Evolutionary conservation across 1,140 invertebrate genomes (phyloP).

Genomic region (Bombus vancouverensis): DNA sequence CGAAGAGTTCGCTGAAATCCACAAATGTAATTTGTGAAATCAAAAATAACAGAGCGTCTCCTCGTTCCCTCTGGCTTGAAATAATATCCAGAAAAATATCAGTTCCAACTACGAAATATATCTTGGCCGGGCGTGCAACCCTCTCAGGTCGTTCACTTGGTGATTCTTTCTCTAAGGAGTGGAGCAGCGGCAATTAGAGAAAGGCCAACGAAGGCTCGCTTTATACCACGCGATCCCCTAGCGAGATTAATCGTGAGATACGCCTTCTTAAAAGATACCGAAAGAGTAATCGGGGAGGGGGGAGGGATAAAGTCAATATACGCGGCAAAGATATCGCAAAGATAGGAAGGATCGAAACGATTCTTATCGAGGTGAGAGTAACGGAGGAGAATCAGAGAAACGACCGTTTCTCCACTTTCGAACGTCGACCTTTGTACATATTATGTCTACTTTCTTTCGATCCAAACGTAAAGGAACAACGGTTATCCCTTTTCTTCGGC

Average conservation of each 20-base stretch:
- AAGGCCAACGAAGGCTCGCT: constrained; percentile 15
- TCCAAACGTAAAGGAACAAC: neutral
- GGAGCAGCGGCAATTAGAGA: constrained; percentile 42
- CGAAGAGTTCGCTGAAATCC: too few species aligned
- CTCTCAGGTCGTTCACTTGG: neutral
- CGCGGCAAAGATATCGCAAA: constrained; percentile 30
- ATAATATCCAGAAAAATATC: constrained; percentile 4
- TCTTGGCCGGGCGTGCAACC: too few species aligned
- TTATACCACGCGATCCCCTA: constrained; percentile 43
- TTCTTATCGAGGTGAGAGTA: constrained; percentile 40
- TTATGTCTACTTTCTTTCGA: neutral
- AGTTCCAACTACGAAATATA: too few species aligned
- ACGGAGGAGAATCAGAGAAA: neutral
- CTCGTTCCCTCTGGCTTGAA: neutral
- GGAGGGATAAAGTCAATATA: constrained; percentile 26
- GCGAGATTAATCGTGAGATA: constrained; percentile 51
- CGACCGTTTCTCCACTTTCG: constrained; percentile 10
- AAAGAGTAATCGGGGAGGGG: constrained; percentile 43
- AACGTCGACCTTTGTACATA: neutral
- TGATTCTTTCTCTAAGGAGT: neutral
- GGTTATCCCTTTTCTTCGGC: neutral
- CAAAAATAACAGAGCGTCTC: neutral
- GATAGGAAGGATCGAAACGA: constrained; percentile 49
- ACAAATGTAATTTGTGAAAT: neutral
- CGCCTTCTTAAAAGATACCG: constrained; percentile 36